Base-by-base conservation (phyloP, 2,113 vertebrate species). In the Micromys minutus region DNA sequence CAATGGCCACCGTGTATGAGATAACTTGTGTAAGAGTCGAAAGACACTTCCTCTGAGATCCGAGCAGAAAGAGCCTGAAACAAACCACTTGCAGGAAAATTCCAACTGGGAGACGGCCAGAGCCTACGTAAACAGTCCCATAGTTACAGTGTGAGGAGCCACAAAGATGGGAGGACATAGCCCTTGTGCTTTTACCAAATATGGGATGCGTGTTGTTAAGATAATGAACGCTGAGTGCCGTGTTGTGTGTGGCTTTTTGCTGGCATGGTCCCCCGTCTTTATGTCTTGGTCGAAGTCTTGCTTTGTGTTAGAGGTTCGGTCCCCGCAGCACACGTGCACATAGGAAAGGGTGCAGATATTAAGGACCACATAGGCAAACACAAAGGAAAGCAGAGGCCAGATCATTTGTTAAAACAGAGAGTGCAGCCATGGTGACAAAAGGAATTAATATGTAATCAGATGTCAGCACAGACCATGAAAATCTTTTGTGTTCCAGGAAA, bases 401-500 rank as follows among this genome's bases (percentile, higher is more conserved):
- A 52, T 80, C 42, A 22, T 80, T 80, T 72, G 9, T 76, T 65
- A 42, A 91, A 88, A 55, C 42, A 19, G 57, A 63, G 55, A 31
- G 24, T 12, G 80, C 29, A 31, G 12, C 34, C 2, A 0, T 80
- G 42, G 34, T 13, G 71, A 91, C 67, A 76, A 55, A 69, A 3
- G 55, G 31, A 47, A 47, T 67, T 61, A 34, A 7, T 39, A 12
- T 69, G 69, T 57, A 75, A 36, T 69, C 71, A 7, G 39, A 7
- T 47, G 10, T 95, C 90, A 13, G 11, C 55, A 17, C 4, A 91
- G 57, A 83, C 89, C 42, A 36, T 50, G 36, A 76, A 87, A 92
- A 79, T 39, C 80, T 83, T 94, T 15, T 79, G 75, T 85, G 86
- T 57, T 90, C 67, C 92, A 92, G 95, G 72, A 92, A 85, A 96